Conservation (phyloP, 2,888 invertebrate species). For the Philopedon plagiatum region DNA sequence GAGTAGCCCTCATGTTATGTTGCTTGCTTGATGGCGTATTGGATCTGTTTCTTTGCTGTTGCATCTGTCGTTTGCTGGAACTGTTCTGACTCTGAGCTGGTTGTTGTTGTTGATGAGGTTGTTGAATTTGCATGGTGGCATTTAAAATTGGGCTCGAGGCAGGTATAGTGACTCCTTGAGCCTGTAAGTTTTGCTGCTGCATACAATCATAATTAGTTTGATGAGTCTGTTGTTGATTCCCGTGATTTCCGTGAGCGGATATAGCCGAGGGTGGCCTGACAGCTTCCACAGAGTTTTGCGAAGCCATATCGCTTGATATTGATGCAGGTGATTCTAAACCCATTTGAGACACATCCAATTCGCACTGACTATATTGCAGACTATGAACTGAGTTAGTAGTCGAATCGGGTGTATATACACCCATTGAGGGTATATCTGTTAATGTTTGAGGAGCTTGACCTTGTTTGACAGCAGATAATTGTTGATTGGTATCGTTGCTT, state of each 20-base stretch:
- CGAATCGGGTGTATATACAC: conserved; percentile 89
- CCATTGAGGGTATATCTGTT: conserved; percentile 81
- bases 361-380: conserved; percentile 82
- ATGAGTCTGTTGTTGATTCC: conserved; percentile 57
- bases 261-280: conserved; percentile 74
- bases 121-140: conserved; percentile 64
- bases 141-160: conserved; percentile 67
- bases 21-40: conserved; percentile 66
- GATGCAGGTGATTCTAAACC: conserved; percentile 92
- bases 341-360: conserved; percentile 86
- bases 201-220: conserved; percentile 78
- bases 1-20: conserved; percentile 54
- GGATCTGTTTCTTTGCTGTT: conserved; percentile 61
- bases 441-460: conserved; percentile 44
- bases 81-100: conserved; percentile 53
- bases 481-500: conserved; percentile 49
- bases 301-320: conserved; percentile 88
- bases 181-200: conserved; percentile 77
- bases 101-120: conserved; percentile 63
- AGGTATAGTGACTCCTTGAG: conserved; percentile 64
- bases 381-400: conserved; percentile 86
- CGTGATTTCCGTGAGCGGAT: conserved; percentile 63
- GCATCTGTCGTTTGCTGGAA: conserved; percentile 61
- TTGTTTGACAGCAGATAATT: conserved; percentile 38
- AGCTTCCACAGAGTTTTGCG: conserved; percentile 79